Evolutionary conservation across 2,797 vertebrate genomes (phyloP).

Genomic region (Sebastes diaconus): DNA sequence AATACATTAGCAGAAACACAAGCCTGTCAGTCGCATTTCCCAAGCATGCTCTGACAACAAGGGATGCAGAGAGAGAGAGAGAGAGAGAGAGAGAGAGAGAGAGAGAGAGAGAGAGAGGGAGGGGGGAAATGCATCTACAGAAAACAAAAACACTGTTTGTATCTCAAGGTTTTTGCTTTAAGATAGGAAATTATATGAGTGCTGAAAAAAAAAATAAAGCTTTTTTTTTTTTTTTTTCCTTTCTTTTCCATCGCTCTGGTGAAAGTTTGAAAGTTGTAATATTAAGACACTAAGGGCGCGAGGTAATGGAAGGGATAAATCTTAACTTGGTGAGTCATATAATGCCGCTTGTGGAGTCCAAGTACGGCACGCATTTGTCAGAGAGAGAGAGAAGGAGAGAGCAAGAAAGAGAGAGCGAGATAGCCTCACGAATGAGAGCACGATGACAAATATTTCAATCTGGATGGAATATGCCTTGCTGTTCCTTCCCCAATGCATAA

Average conservation of each 20-base stretch:
- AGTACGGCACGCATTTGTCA: slow-evolving; percentile 56
- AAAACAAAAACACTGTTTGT: slow-evolving; percentile 27
- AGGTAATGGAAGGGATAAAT: slow-evolving; percentile 68
- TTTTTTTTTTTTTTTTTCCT: not conserved
- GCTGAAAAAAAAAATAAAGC: slow-evolving; percentile 28
- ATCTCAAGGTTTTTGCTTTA: slow-evolving; percentile 32
- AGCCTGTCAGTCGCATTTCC: slow-evolving; percentile 55
- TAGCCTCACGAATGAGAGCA: slow-evolving; percentile 20
- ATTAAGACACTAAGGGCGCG: slow-evolving; percentile 44
- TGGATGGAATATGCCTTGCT: slow-evolving; percentile 48
- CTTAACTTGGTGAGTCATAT: slow-evolving; percentile 63
- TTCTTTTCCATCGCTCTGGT: not conserved
- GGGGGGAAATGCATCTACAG: not conserved
- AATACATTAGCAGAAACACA: slow-evolving; percentile 60
- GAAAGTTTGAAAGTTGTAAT: slow-evolving; percentile 40
- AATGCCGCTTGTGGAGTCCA: slow-evolving; percentile 44
- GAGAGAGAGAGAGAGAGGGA: not conserved
- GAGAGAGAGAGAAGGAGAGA: slow-evolving; percentile 20
- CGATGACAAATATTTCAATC: slow-evolving; percentile 64
- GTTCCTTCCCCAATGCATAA: slow-evolving; percentile 34
- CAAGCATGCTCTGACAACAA: slow-evolving; percentile 54
- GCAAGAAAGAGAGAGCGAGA: not conserved
- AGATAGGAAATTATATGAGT: slow-evolving; percentile 12
- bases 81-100: not conserved
- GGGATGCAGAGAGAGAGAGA: slow-evolving; percentile 8